phyloP scores from a whole-genome alignment of 2,888 invertebrate species.

The Clunio marinus region DNA sequence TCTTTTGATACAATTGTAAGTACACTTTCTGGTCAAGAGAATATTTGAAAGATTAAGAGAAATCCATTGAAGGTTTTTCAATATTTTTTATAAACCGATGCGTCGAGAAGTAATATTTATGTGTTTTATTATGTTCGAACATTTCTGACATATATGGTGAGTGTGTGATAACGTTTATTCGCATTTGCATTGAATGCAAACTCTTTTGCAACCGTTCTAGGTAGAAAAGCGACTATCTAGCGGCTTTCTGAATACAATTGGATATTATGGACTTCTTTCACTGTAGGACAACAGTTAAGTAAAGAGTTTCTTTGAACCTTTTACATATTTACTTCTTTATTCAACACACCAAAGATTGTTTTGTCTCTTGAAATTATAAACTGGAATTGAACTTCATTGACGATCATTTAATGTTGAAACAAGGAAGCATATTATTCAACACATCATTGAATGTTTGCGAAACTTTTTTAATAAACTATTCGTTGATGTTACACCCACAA shows the following conservation, averaged over 20 bases:
- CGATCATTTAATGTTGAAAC: too few relatives aligned
- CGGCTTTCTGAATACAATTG: constrained; percentile 15
- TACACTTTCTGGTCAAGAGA: not conserved
- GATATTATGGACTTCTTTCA: constrained; percentile 15
- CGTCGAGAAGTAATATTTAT: constrained; percentile 26
- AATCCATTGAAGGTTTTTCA: constrained; percentile 35
- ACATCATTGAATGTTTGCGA: not conserved
- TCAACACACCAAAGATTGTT: not conserved
- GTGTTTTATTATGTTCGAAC: constrained; percentile 38
- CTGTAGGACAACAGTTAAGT: not conserved
- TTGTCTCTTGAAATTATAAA: not conserved
- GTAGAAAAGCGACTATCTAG: not conserved
- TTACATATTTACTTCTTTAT: not conserved
- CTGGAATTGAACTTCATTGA: not conserved
- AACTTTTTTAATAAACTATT: constrained; percentile 33
- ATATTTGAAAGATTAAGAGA: constrained; percentile 26
- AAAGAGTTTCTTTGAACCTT: constrained; percentile 2
- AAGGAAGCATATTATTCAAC: too few relatives aligned
- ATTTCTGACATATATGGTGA: constrained; percentile 24
- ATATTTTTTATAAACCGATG: constrained; percentile 35
- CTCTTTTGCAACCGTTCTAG: not conserved
- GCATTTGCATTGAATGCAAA: constrained; percentile 35
- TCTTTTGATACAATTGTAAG: not conserved
- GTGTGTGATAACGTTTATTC: constrained; percentile 38
- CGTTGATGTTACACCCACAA: not conserved